These are phyloP conservation scores for Meiosimyza platycephala DNA, from an alignment of 2,888 invertebrate species.

Conservation along the genomic window DNA sequence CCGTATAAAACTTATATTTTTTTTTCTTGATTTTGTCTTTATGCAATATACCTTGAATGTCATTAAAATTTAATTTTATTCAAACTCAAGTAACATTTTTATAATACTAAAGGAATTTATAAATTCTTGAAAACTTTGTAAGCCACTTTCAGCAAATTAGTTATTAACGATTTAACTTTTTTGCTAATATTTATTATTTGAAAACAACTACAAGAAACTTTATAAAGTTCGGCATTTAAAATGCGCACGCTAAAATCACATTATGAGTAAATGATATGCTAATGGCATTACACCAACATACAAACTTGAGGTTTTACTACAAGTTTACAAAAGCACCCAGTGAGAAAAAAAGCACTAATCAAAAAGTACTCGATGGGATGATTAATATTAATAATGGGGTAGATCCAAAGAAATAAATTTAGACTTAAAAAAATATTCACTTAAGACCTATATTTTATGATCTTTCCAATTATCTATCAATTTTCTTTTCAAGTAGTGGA, in stretches of 20 bases:
- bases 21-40: no score
- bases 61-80: not conserved
- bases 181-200: not conserved
- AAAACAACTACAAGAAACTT: not conserved
- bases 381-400: no score
- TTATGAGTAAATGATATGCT: constrained; percentile 30
- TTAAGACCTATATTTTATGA: no score
- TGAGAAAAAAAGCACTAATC: no score
- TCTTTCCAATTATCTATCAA: no score
- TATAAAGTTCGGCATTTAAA: constrained; percentile 1
- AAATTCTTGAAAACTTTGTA: not conserved
- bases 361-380: no score
- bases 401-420: no score
- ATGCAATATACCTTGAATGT: no score
- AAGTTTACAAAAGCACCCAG: not conserved
- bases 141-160: not conserved
- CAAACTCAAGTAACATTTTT: not conserved
- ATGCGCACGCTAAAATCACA: constrained; percentile 28
- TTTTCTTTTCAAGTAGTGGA: no score
- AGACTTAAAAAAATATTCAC: no score
- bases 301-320: not conserved
- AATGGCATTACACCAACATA: constrained; percentile 13
- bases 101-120: not conserved
- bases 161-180: constrained; percentile 13
- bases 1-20: no score